Percentiles rank a stretch among this genome's conserved stretches.
phyloP scores from a whole-genome alignment of 2,888 invertebrate genomes.

The Noctua fimbriata region DNA sequence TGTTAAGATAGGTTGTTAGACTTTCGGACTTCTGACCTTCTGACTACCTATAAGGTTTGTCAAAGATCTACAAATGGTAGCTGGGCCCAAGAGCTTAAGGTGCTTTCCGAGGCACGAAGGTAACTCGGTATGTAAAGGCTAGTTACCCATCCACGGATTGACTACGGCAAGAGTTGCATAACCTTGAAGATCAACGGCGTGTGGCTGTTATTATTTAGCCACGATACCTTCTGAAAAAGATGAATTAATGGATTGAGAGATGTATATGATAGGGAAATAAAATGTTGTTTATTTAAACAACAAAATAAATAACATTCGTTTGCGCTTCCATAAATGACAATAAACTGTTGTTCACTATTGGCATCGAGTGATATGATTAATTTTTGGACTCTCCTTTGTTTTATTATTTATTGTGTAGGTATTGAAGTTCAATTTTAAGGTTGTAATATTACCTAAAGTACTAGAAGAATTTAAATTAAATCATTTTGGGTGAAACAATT shows the following conservation, averaged over 20 bases:
- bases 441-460: neutral
- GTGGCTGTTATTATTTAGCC: neutral
- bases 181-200: neutral
- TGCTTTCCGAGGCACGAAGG: neutral
- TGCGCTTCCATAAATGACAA: too few species aligned
- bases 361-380: constrained; percentile 11
- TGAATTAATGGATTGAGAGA: neutral
- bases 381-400: neutral
- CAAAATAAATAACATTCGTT: neutral
- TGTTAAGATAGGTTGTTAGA: neutral
- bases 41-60: too few species aligned
- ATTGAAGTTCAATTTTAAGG: neutral
- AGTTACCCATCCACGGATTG: neutral
- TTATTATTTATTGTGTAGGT: constrained; percentile 18
- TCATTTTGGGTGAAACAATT: neutral
- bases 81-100: neutral
- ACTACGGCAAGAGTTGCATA: neutral
- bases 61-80: too few species aligned
- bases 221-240: neutral
- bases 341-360: constrained; percentile 12
- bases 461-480: neutral
- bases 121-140: neutral
- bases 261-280: neutral
- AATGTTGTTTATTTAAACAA: constrained; percentile 10
- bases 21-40: neutral